These are phyloP conservation scores for Chironomus riparius DNA, from an alignment of 2,888 invertebrate species.

Conservation along the genomic window DNA sequence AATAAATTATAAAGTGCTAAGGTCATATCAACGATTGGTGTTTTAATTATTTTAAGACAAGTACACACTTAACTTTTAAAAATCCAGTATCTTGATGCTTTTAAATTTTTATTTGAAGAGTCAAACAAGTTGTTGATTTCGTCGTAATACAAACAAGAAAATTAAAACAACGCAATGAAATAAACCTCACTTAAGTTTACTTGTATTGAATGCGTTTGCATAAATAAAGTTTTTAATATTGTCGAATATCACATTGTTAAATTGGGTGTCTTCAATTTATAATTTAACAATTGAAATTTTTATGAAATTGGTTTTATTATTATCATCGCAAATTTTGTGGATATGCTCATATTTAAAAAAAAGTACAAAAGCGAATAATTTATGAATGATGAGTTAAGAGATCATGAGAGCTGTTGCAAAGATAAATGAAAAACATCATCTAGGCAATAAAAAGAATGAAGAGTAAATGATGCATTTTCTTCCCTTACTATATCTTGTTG, in stretches of 20 bases:
- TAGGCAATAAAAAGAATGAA: not conserved
- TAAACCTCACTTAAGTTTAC: no score
- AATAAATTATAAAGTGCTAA: not conserved
- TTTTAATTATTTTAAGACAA: not conserved
- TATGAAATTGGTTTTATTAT: no score
- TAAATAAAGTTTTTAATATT: no score
- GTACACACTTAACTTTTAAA: not conserved
- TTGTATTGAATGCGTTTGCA: no score
- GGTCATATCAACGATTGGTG: not conserved
- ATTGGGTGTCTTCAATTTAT: no score
- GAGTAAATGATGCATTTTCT: not conserved
- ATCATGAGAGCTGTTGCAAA: slow-evolving; percentile 4
- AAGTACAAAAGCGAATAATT: not conserved
- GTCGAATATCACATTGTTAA: no score
- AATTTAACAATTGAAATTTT: no score
- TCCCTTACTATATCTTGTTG: not conserved
- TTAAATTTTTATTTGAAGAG: not conserved
- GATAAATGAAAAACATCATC: not conserved
- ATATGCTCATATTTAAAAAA: no score
- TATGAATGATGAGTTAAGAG: not conserved
- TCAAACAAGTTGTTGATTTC: not conserved
- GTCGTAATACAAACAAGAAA: not conserved
- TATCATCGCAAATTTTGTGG: no score
- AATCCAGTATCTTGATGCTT: not conserved
- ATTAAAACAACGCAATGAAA: no score